Base-by-base conservation (phyloP, 2,113 vertebrate species). In the Addax nasomaculatus region DNA sequence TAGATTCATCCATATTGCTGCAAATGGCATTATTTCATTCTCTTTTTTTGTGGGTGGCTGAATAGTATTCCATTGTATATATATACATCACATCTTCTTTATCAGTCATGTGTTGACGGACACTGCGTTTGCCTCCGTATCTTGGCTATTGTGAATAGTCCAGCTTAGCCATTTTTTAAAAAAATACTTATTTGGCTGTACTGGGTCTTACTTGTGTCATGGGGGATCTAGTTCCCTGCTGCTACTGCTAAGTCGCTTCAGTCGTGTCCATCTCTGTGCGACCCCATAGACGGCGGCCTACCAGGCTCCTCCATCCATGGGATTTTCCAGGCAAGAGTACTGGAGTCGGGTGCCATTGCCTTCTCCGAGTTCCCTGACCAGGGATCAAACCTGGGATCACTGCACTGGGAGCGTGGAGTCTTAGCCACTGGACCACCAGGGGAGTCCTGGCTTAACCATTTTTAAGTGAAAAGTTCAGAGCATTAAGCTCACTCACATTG, bases 401-500 rank as follows among this genome's bases (percentile, higher is more conserved):
- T 1, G 36, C 70, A 21, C 0, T 73, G 36, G 21, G 11, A 43
- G 36, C 36, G 0, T 7, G 36, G 36, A 25, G 70, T 73, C 70
- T 25, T 43, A 73, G 36, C 36, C 70, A 2, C 70, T 25, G 70
- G 5, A 73, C 36, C 36, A 6, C 10, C 36, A 43, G 11, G 11
- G 36, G 12, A 2, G 11, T 43, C 70, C 29, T 43, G 1, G 47
- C 15, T 5, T 81, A 36, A n/a, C 51, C 19, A 1, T 43, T 79
- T 39, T 39, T 92, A n/a, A 39, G 33, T 29, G 9, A 2, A 14
- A 5, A 11, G 43, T 15, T 92, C 1, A n/a, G 36, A 58, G 55
- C 39, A 0, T 62, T 47, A 80, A n/a, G 57, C 14, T 3, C 33
- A 14, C 58, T 87, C 6, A 2, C 16, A 19, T 0, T 55, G 15